A percentile compares a stretch with the other conserved stretches of the same genome.
phyloP scores from a whole-genome alignment of 2,888 invertebrate genomes.

The Spodoptera picta region DNA sequence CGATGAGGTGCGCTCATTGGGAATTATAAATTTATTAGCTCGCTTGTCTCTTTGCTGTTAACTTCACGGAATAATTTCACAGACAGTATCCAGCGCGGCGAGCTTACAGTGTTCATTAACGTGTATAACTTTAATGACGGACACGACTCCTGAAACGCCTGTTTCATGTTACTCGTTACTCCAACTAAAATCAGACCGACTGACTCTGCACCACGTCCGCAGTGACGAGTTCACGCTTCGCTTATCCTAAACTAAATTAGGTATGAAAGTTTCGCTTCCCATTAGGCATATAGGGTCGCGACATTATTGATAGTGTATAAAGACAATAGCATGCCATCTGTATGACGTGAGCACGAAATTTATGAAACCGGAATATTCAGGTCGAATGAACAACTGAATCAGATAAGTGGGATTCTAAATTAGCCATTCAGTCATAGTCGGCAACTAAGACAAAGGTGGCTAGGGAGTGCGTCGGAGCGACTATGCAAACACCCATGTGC shows the following conservation, averaged over 20 bases:
- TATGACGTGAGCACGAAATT: conserved; percentile 75
- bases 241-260: conserved; percentile 57
- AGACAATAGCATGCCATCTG: conserved; percentile 77
- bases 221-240: conserved; percentile 61
- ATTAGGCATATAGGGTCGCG: conserved; percentile 57
- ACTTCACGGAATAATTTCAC: conserved; percentile 59
- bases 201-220: conserved; percentile 66
- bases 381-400: conserved; percentile 84
- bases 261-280: conserved; percentile 59
- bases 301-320: conserved; percentile 61
- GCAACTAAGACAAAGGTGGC: conserved; percentile 81
- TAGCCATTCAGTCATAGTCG: conserved; percentile 78
- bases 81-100: conserved; percentile 55
- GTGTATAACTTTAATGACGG: conserved; percentile 64
- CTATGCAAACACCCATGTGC: conserved; percentile 79
- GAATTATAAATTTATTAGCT: conserved; percentile 78
- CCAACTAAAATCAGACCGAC: conserved; percentile 63
- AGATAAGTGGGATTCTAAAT: conserved; percentile 83
- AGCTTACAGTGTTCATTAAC: conserved; percentile 69
- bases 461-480: conserved; percentile 76
- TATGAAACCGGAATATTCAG: conserved; percentile 82
- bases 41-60: conserved; percentile 56
- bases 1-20: conserved; percentile 71
- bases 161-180: conserved; percentile 66
- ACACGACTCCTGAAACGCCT: conserved; percentile 60